phyloP scores from a whole-genome alignment of 2,797 vertebrate species.

The Bradypodion ventrale region DNA sequence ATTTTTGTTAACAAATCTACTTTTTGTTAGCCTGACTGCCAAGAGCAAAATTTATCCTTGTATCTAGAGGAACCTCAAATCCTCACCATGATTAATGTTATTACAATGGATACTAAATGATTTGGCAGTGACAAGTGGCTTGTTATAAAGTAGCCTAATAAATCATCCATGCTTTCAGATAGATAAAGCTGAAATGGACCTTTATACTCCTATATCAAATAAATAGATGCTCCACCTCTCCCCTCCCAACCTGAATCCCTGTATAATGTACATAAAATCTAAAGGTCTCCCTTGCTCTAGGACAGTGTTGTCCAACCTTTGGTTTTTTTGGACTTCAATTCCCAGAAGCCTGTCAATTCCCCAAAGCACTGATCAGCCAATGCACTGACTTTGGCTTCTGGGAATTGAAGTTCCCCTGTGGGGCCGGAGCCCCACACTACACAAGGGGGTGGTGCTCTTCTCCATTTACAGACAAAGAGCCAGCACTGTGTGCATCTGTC shows the following conservation, averaged over 20 bases:
- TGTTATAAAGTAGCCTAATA: slow-evolving; percentile 7
- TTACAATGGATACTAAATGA: slow-evolving; percentile 24
- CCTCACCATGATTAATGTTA: slow-evolving; percentile 18
- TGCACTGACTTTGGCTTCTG: no score
- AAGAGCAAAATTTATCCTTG: neutral
- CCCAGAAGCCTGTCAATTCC: no score
- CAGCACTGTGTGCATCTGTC: no score
- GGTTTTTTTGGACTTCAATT: no score
- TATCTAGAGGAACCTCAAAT: neutral
- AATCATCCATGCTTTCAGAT: slow-evolving; percentile 7
- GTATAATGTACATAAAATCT: neutral
- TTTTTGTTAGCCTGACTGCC: neutral
- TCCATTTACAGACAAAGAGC: no score
- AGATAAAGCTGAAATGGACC: slow-evolving; percentile 9
- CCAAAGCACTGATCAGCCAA: no score
- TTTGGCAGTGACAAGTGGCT: slow-evolving; percentile 9
- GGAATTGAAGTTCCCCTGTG: no score
- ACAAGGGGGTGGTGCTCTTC: no score
- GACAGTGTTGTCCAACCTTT: no score
- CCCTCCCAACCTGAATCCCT: neutral
- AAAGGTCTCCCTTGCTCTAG: no score
- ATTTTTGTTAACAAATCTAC: neutral
- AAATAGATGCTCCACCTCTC: neutral
- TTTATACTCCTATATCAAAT: neutral
- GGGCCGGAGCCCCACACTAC: no score